These are phyloP conservation scores for Semotilus atromaculatus DNA, from an alignment of 2,797 vertebrate genomes.

Conservation along the genomic window DNA sequence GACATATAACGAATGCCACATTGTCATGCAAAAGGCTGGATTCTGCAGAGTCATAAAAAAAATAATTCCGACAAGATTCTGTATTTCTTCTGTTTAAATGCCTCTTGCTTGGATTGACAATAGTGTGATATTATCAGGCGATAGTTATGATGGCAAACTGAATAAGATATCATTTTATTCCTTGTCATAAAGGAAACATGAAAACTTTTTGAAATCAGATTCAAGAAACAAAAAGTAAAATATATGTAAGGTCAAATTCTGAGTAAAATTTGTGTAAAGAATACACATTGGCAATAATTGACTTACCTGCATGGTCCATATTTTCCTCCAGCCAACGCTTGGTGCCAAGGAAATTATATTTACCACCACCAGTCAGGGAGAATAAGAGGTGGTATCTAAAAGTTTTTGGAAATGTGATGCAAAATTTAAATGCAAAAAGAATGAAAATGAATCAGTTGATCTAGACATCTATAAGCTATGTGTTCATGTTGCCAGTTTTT, in stretches of 20 bases:
- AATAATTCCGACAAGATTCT: background rate
- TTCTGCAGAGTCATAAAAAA: constrained; percentile 66
- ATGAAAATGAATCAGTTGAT: background rate
- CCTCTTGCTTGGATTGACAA: background rate
- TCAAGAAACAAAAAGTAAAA: too few species aligned
- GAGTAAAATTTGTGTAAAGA: background rate
- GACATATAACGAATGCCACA: constrained; percentile 80
- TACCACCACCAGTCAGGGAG: constrained; percentile 82
- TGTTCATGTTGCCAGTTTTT: background rate
- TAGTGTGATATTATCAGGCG: background rate
- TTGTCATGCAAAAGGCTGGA: constrained; percentile 84
- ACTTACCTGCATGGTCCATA: constrained; percentile 81
- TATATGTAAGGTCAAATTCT: too few species aligned
- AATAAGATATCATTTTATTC: background rate
- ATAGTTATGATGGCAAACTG: background rate
- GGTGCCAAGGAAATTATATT: constrained; percentile 84
- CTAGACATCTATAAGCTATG: background rate
- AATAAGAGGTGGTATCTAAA: constrained; percentile 82
- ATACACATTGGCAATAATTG: background rate
- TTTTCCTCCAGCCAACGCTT: constrained; percentile 86
- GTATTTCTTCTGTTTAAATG: background rate
- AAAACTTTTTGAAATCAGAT: too few species aligned
- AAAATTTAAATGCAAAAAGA: background rate
- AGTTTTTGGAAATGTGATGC: background rate
- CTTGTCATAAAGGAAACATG: too few species aligned